phyloP scores from a whole-genome alignment of 2,888 invertebrate species.

The Callimorpha dominula region DNA sequence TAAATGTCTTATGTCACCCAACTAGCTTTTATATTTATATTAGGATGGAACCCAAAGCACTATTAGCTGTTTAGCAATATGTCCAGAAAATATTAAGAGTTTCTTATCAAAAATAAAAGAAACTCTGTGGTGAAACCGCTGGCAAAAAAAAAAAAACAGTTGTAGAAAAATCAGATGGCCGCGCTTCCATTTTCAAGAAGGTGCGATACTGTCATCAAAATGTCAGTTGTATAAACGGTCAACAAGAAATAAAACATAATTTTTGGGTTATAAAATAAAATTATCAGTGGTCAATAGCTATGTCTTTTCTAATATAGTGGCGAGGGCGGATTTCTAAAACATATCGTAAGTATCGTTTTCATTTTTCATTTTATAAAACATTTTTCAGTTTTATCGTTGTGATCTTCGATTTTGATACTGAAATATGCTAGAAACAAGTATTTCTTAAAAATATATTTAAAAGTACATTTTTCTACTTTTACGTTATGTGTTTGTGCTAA shows the following conservation, averaged over 20 bases:
- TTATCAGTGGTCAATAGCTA: constrained; percentile 76
- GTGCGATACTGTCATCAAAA: constrained; percentile 43
- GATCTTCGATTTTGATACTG: constrained; percentile 5
- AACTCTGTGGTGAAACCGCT: background rate
- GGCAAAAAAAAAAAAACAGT: background rate
- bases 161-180: constrained; percentile 30
- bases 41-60: no score
- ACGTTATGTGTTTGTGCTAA: background rate
- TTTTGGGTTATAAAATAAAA: constrained; percentile 86
- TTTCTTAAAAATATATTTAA: background rate
- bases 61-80: no score
- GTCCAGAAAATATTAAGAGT: no score
- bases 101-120: background rate
- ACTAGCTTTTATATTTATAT: no score
- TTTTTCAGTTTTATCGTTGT: background rate
- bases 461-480: background rate
- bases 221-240: constrained; percentile 70
- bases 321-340: constrained; percentile 45
- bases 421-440: background rate
- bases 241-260: constrained; percentile 56
- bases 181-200: constrained; percentile 67
- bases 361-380: constrained; percentile 3
- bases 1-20: no score
- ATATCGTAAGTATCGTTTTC: constrained; percentile 64
- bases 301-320: constrained; percentile 61